Evolutionary conservation across 2,113 vertebrate species (phyloP).

Genomic region (Myrmophylax atrothorax): DNA sequence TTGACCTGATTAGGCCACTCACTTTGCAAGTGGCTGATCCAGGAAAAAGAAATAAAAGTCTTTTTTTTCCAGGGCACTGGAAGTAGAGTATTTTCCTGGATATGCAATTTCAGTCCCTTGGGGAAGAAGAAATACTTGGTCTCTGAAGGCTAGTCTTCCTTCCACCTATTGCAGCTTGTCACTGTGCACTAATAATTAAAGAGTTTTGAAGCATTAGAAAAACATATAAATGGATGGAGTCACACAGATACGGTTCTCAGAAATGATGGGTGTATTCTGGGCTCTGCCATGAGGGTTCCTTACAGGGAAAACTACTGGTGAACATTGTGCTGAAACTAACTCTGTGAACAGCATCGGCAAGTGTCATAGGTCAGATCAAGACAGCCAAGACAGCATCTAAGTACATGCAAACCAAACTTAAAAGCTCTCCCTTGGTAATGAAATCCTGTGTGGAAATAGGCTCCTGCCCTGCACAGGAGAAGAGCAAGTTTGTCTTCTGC

Average conservation of each 20-base stretch:
- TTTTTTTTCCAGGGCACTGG: not conserved
- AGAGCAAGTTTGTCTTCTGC: fast-evolving
- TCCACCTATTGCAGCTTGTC: not conserved
- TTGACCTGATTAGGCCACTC: not conserved
- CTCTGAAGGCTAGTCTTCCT: not conserved
- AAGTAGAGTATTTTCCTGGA: not conserved
- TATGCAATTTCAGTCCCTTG: not conserved
- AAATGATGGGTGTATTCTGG: not conserved
- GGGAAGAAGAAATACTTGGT: not conserved
- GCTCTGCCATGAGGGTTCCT: not conserved
- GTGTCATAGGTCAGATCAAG: not conserved
- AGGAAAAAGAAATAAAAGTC: not conserved
- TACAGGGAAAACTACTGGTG: not conserved
- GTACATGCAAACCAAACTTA: not conserved
- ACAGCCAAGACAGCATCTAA: not conserved
- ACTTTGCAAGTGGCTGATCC: not conserved
- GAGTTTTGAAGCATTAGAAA: not conserved
- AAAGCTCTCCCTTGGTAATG: not conserved
- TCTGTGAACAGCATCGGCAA: not conserved
- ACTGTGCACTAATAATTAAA: not conserved
- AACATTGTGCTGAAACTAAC: not conserved
- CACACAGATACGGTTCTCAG: not conserved
- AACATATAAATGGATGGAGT: not conserved
- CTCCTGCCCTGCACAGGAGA: not conserved
- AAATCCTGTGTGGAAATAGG: not conserved